Conservation (phyloP, 2,888 invertebrate genomes). For the Diarsia mendica region DNA sequence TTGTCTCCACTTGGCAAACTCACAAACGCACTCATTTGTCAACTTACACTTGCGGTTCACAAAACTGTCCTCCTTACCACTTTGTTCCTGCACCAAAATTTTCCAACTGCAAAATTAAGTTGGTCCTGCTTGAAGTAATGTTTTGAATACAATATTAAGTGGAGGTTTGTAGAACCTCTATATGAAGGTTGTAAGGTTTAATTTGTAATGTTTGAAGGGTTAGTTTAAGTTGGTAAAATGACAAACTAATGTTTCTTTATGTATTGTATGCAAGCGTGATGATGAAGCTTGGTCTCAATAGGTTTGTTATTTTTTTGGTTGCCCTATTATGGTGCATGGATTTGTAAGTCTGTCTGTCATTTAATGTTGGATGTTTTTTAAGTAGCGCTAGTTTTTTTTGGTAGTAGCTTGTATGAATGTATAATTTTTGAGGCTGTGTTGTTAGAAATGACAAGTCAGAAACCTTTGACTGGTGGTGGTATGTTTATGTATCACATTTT, state of each 20-base stretch:
- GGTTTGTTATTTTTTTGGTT: conserved; percentile 70
- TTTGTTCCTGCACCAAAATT: conserved; percentile 51
- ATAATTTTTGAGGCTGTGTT: conserved; percentile 57
- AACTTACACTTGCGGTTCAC: conserved; percentile 49
- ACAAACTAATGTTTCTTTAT: conserved; percentile 69
- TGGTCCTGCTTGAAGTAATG: conserved; percentile 65
- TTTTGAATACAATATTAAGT: conserved; percentile 60
- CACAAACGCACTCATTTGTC: conserved; percentile 67
- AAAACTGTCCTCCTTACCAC: conserved; percentile 21
- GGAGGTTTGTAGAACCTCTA: conserved; percentile 24
- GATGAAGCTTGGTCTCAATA: conserved; percentile 63
- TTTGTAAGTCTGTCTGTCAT: conserved; percentile 68
- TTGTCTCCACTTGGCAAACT: conserved; percentile 78
- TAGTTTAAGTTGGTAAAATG: conserved; percentile 48
- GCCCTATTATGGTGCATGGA: conserved; percentile 67
- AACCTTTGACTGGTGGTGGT: conserved; percentile 3
- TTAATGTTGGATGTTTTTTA: conserved; percentile 61
- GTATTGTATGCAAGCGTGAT: conserved; percentile 77
- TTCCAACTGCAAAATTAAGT: conserved; percentile 30
- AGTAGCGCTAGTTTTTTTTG: conserved; percentile 66
- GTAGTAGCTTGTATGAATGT: conserved; percentile 64
- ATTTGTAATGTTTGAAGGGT: conserved; percentile 29
- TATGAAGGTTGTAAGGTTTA: conserved; percentile 39
- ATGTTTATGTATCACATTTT: conserved; percentile 23
- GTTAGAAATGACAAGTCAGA: conserved; percentile 45